These are phyloP conservation scores for Osmerus eperlanus DNA, from an alignment of 2,113 vertebrate genomes.

Conservation along the genomic window DNA sequence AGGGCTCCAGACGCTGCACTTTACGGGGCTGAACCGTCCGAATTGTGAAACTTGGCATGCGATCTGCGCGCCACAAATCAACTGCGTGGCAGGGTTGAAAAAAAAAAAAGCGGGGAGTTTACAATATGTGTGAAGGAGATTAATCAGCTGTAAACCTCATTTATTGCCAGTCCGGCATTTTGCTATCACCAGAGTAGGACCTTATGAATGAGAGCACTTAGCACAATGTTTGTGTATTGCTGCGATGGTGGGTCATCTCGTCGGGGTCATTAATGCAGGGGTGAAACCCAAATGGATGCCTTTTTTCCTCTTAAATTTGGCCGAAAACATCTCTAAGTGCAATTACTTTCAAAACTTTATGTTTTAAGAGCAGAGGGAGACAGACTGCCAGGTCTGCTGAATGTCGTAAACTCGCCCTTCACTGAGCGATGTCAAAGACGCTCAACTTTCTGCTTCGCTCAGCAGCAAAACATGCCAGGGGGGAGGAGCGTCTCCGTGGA, in stretches of 20 bases:
- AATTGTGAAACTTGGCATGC: slow-evolving; percentile 25
- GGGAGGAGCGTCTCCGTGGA: slow-evolving; percentile 5
- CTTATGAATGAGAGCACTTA: slow-evolving; percentile 56
- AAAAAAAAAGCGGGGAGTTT: slow-evolving; percentile 52
- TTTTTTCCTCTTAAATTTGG: slow-evolving; percentile 40
- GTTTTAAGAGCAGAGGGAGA: slow-evolving; percentile 57
- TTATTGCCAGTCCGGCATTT: slow-evolving; percentile 55
- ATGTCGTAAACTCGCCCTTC: slow-evolving; percentile 58
- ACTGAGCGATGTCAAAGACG: slow-evolving; percentile 29
- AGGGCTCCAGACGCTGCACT: slow-evolving; percentile 30
- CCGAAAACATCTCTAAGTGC: slow-evolving; percentile 54
- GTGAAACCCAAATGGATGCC: slow-evolving; percentile 63
- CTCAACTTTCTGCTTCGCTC: slow-evolving; percentile 32
- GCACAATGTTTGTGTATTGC: slow-evolving; percentile 68
- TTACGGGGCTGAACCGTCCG: slow-evolving; percentile 28
- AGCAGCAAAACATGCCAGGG: slow-evolving; percentile 29
- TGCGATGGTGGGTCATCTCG: slow-evolving; percentile 58
- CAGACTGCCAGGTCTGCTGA: slow-evolving; percentile 50
- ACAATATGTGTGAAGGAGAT: slow-evolving; percentile 62
- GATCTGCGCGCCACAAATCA: slow-evolving; percentile 51
- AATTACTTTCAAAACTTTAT: slow-evolving; percentile 65
- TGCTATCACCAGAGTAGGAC: slow-evolving; percentile 49
- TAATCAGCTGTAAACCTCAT: slow-evolving; percentile 62
- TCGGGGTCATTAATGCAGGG: slow-evolving; percentile 59
- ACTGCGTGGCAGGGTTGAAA: slow-evolving; percentile 31